Conservation (phyloP, 2,797 vertebrate genomes). For the Sebastiscus tertius region DNA sequence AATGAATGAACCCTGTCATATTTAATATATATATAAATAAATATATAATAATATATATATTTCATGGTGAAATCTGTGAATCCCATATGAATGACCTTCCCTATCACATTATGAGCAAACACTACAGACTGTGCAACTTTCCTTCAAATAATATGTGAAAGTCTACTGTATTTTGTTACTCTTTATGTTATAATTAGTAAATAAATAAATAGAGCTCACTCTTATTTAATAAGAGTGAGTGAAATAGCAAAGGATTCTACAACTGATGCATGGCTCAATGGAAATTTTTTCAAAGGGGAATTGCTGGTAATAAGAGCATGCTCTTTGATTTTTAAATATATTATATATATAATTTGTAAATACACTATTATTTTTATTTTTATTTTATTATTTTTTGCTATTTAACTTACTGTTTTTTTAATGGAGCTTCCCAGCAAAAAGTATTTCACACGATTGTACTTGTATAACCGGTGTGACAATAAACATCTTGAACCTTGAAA, state of each 20-base stretch:
- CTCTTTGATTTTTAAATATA: not conserved
- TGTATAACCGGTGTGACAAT: too few species aligned
- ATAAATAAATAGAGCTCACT: not conserved
- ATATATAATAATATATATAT: not conserved
- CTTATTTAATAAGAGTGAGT: not conserved
- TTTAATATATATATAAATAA: not conserved
- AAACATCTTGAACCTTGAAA: not conserved
- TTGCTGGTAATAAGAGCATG: not conserved
- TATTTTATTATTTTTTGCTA: too few species aligned
- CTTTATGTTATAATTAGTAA: not conserved
- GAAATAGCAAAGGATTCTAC: not conserved
- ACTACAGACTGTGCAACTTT: not conserved
- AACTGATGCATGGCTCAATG: not conserved
- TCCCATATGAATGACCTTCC: not conserved
- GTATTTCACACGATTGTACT: too few species aligned
- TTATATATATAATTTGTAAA: too few species aligned
- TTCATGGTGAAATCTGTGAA: not conserved
- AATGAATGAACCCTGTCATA: not conserved
- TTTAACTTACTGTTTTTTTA: too few species aligned
- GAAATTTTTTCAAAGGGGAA: not conserved
- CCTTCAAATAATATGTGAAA: not conserved
- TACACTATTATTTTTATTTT: too few species aligned
- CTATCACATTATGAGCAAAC: constrained; percentile 19
- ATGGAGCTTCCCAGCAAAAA: too few species aligned
- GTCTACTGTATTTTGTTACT: not conserved